phyloP scores from a whole-genome alignment of 2,113 vertebrate genomes.

The Trogon surrucura region DNA sequence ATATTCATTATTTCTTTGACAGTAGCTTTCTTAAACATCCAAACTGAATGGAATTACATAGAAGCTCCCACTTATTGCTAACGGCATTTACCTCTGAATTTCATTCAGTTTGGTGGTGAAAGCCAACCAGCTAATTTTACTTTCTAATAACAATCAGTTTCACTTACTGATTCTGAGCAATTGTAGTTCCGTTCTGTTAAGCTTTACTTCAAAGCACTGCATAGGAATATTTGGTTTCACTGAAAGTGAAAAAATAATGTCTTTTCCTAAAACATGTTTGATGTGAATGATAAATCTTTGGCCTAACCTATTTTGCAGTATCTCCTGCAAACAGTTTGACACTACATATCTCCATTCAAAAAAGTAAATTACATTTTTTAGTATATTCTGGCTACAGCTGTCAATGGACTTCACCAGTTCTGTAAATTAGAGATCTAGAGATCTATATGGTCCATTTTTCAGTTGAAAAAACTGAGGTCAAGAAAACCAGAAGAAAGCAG shows the following conservation, averaged over 20 bases:
- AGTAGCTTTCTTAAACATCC: not conserved
- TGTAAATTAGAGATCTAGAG: not conserved
- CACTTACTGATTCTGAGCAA: not conserved
- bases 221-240: not conserved
- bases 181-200: not conserved
- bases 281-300: not conserved
- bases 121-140: not conserved
- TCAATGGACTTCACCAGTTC: not conserved
- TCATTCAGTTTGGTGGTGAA: not conserved
- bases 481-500: not conserved
- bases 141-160: not conserved
- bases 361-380: not conserved
- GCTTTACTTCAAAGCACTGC: not conserved
- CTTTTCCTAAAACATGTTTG: not conserved
- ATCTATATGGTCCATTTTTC: not conserved
- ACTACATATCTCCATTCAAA: fast-evolving
- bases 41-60: not conserved
- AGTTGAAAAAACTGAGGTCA: not conserved
- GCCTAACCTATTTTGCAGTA: not conserved
- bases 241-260: not conserved
- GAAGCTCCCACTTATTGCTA: not conserved
- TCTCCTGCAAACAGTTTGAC: not conserved
- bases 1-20: not conserved
- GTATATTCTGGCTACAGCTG: not conserved
- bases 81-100: not conserved